Percentiles rank a stretch among this genome's conserved stretches.
Evolutionary conservation across 2,797 vertebrate genomes (phyloP).

Genomic region (Muraenolepis orangiensis): DNA sequence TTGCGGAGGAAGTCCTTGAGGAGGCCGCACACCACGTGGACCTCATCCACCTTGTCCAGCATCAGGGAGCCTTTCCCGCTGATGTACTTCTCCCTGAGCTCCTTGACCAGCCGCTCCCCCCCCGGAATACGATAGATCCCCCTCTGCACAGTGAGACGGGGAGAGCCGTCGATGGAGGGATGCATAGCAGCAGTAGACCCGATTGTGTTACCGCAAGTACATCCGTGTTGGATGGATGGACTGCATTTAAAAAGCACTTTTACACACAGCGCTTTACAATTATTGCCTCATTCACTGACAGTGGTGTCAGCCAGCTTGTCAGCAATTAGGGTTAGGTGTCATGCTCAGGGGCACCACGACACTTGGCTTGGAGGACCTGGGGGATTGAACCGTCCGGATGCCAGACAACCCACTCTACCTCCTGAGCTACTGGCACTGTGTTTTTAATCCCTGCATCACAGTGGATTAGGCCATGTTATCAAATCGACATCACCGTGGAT

Average conservation of each 20-base stretch:
- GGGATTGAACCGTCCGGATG: too few relatives aligned
- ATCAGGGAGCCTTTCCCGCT: slow-evolving; percentile 48
- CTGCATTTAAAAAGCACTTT: too few relatives aligned
- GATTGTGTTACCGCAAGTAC: background rate
- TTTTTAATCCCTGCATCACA: too few relatives aligned
- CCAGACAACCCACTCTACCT: too few relatives aligned
- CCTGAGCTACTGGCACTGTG: too few relatives aligned
- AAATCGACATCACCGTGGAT: background rate
- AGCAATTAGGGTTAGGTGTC: too few relatives aligned
- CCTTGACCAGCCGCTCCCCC: slow-evolving; percentile 73
- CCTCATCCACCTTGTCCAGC: slow-evolving; percentile 72
- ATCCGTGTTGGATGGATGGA: background rate
- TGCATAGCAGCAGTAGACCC: background rate
- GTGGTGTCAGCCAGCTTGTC: too few relatives aligned
- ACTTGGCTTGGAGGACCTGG: too few relatives aligned
- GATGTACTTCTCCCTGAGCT: slow-evolving; percentile 75
- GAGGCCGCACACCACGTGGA: slow-evolving; percentile 82
- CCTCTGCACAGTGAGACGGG: slow-evolving; percentile 56
- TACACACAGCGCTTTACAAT: too few relatives aligned
- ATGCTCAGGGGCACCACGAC: too few relatives aligned
- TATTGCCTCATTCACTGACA: too few relatives aligned
- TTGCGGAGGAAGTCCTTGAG: slow-evolving; percentile 86
- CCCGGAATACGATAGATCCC: slow-evolving; percentile 84
- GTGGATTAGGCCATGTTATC: background rate
- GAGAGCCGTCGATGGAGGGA: background rate